Evolutionary conservation across 2,888 invertebrate species (phyloP), one percentile per base, ranked within the genome.

Genomic region (Caenorhabditis virilis): DNA sequence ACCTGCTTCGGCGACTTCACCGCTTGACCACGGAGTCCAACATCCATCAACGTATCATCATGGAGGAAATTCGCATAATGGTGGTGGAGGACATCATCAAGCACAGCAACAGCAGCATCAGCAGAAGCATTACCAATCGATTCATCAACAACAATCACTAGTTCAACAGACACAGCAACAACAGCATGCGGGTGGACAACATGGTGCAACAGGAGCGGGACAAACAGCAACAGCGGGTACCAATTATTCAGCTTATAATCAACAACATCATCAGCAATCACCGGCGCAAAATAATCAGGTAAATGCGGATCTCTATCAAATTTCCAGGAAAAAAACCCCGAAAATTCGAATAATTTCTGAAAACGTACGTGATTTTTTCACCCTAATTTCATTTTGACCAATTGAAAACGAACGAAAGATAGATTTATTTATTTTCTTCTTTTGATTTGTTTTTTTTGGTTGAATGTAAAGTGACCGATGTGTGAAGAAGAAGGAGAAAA

Each of bases 151-250:
- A 13, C 27, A 46, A n/a, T n/a, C n/a, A n/a, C n/a, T n/a, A n/a
- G n/a, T n/a, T n/a, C n/a, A n/a, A n/a, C n/a, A n/a, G n/a, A n/a
- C 50, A 23, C 22, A 46, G 15, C 45, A 46, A 13, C 55, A 46
- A 23, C 47, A 45, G 9, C 50, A 50, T 20, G 13, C 23, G 6
- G 36, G 25, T 9, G 26, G 26, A 0, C 51, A 42, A 23, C 23
- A 22, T n/a, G 22, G 22, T 42, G 22, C 60, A 54, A 18, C 46
- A 53, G 18, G 45, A 49, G 16, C 60, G 54, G 25, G 38, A 45
- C 27, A 47, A 41, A 15, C 39, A 41, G 11, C 55, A 42, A 11
- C 30, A 47, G 30, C 47, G 39, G 16, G 23, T 22, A 30, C 41
- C 30, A 26, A 27, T 35, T 47, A 47, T 41, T 39, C 45, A 20